Evolutionary conservation across 2,888 invertebrate genomes (phyloP).

Genomic region (Ornithoptera priamus): DNA sequence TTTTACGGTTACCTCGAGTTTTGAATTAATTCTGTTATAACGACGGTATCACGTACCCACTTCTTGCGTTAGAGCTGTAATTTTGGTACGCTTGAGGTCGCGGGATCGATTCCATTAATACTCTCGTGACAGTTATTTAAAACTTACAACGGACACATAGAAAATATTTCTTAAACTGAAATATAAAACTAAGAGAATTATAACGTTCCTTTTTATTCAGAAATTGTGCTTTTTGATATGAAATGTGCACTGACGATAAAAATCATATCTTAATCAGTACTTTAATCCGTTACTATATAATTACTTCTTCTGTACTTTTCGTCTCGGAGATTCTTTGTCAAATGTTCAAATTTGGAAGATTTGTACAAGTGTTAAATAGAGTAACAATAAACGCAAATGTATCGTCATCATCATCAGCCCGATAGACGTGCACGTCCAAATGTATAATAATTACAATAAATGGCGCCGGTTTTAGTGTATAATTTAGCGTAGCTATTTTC

Average conservation of each 20-base stretch:
- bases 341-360: neutral
- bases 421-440: neutral
- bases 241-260: too few species aligned
- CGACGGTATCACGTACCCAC: neutral
- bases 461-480: slow-evolving; percentile 3
- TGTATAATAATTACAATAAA: slow-evolving; percentile 6
- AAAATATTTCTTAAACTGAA: neutral
- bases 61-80: neutral
- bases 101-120: neutral
- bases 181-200: too few species aligned
- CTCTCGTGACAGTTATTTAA: neutral
- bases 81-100: slow-evolving; percentile 1
- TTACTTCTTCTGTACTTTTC: too few species aligned
- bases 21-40: neutral
- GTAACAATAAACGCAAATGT: too few species aligned
- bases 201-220: too few species aligned
- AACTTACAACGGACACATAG: too few species aligned
- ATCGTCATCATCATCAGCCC: too few species aligned
- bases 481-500: slow-evolving; percentile 8
- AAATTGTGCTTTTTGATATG: too few species aligned
- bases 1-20: neutral
- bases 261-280: too few species aligned
- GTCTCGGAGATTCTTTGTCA: neutral
- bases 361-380: neutral
- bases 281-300: too few species aligned